Evolutionary conservation across 2,797 vertebrate genomes (phyloP).

Genomic region (Muscicapa striata): DNA sequence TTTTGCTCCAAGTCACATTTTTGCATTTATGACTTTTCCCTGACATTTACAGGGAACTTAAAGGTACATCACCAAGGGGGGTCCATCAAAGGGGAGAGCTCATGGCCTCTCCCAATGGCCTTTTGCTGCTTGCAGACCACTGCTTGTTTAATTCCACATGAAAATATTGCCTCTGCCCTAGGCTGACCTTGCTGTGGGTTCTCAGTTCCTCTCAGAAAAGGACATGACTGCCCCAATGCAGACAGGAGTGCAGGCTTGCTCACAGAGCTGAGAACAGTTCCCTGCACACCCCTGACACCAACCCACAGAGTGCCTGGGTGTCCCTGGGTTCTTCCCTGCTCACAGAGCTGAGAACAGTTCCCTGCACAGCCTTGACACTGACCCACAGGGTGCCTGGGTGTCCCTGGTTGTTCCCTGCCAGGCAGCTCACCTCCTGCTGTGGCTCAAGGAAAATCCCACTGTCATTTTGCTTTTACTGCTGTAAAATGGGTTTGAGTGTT

Average conservation of each 20-base stretch:
- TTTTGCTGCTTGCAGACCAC: background rate
- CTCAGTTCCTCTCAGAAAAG: background rate
- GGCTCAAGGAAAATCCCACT: background rate
- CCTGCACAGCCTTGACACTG: too few species aligned
- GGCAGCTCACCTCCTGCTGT: background rate
- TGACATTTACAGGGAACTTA: background rate
- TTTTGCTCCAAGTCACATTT: background rate
- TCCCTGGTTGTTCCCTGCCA: rapidly evolving
- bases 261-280: too few species aligned
- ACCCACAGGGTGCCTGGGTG: too few species aligned
- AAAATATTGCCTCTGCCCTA: background rate
- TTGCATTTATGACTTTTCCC: background rate
- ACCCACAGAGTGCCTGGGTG: too few species aligned
- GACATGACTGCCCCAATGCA: rapidly evolving
- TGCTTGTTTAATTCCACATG: rapidly evolving
- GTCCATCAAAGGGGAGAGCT: background rate
- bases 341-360: too few species aligned
- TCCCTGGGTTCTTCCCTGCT: too few species aligned
- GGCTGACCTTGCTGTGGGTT: background rate
- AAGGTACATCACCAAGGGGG: background rate
- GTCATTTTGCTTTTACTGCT: background rate
- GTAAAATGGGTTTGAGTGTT: background rate
- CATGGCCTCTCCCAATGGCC: background rate
- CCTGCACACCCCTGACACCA: too few species aligned
- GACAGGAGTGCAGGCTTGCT: background rate